Evolutionary conservation across 2,797 vertebrate genomes (phyloP).

Genomic region (Phalloptychus januarius): DNA sequence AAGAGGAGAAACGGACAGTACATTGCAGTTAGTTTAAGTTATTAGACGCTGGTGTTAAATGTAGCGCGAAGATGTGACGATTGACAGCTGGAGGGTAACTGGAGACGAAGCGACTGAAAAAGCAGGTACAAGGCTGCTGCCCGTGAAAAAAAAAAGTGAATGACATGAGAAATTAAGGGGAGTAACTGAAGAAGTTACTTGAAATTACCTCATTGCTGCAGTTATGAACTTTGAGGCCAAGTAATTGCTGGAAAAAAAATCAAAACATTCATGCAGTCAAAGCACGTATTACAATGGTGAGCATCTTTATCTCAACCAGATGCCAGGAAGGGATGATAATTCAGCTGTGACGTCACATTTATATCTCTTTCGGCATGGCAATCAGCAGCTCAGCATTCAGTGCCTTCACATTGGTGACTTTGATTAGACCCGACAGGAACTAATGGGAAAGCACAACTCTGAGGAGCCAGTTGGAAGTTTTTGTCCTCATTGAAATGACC

Average conservation of each 20-base stretch:
- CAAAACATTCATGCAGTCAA: slow-evolving; percentile 54
- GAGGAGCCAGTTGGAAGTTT: slow-evolving; percentile 21
- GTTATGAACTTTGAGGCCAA: slow-evolving; percentile 36
- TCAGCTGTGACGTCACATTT: slow-evolving; percentile 14
- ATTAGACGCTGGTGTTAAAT: slow-evolving; percentile 60
- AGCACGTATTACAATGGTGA: slow-evolving; percentile 38
- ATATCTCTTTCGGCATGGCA: slow-evolving; percentile 27
- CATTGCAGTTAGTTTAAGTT: slow-evolving; percentile 68
- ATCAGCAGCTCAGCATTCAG: slow-evolving; percentile 16
- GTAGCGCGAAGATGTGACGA: slow-evolving; percentile 53
- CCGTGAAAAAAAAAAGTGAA: slow-evolving; percentile 2
- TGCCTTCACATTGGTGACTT: slow-evolving; percentile 14
- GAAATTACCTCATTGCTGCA: slow-evolving; percentile 29
- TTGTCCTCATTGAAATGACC: slow-evolving; percentile 6
- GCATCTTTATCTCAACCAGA: slow-evolving; percentile 53
- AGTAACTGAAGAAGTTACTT: slow-evolving; percentile 29
- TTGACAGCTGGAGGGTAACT: slow-evolving; percentile 45
- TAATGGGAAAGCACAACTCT: slow-evolving; percentile 16
- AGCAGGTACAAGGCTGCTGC: slow-evolving; percentile 23
- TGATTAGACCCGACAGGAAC: slow-evolving; percentile 29
- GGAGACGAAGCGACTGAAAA: slow-evolving; percentile 41
- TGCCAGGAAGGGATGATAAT: slow-evolving; percentile 21
- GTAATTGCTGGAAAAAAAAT: slow-evolving; percentile 60
- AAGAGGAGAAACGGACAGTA: slow-evolving; percentile 67
- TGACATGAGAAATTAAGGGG: slow-evolving; percentile 16